Evolutionary conservation across 2,113 vertebrate genomes (phyloP), one percentile per base, ranked within the genome.

Genomic region (Ancistrus triradiatus): DNA sequence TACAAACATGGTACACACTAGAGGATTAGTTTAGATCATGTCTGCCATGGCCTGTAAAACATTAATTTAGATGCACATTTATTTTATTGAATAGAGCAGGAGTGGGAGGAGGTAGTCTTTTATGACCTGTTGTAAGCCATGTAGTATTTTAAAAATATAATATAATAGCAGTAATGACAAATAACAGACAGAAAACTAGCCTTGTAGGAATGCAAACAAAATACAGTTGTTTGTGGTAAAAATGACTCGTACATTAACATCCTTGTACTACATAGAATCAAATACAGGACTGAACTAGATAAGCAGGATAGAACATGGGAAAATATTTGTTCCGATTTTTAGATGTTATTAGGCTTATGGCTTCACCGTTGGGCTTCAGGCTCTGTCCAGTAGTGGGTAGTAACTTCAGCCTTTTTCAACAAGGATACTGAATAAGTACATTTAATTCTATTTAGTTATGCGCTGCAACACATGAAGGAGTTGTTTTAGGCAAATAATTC

Each of bases 21-120:
- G 77, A 63, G 81, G 83, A 87, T 86, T 86, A 65, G 75, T 59
- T 59, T 80, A 77, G 35, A 81, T 80, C 66, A 80, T 83, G 77
- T 78, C 63, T 73, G 68, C 70, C 62, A 43, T 72, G 74, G 69
- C 80, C 79, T 82, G 80, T 85, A 85, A 81, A 79, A 80, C 77
- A 86, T 87, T 88, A 81, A 88, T 86, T 84, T 81, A 78, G 83
- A 86, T 75, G 83, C 66, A 59, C 75, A 76, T 76, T 80, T 83
- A 73, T 83, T 78, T 83, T 85, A 85, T 84, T 85, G 76, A 75
- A 83, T 51, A 57, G 18, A 38, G 7, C 10, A 47, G n/a, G 15
- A 38, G 38, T 59, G 14, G 62, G 49, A 66, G 66, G 69, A 67
- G 19, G 18, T 68, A 55, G 49, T 50, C 52, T 62, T 64, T 66